These are phyloP conservation scores for Sandelia bainsii DNA, from an alignment of 2,797 vertebrate species.

Conservation along the genomic window DNA sequence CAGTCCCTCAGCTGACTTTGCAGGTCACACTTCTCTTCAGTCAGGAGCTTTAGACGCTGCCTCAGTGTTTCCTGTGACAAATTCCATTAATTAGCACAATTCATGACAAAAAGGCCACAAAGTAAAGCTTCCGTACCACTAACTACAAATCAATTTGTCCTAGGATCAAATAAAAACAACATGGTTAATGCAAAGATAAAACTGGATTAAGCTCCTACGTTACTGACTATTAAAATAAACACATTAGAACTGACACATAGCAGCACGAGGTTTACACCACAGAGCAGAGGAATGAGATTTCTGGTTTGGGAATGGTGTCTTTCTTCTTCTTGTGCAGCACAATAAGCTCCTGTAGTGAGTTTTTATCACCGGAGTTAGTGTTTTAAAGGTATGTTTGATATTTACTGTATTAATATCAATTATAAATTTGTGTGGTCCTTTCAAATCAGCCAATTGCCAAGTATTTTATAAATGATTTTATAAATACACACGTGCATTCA, in stretches of 20 bases:
- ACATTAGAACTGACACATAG: constrained; percentile 10
- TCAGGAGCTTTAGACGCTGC: constrained; percentile 85
- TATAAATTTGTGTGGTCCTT: neutral
- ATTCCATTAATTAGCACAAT: constrained; percentile 31
- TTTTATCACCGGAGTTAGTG: neutral
- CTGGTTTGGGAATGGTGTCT: neutral
- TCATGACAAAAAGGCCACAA: constrained; percentile 1
- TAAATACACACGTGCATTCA: too few relatives aligned
- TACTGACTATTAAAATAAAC: constrained; percentile 34
- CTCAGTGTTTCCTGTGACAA: constrained; percentile 85
- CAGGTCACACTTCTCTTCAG: constrained; percentile 85
- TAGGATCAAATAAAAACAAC: constrained; percentile 29
- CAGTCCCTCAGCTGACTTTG: constrained; percentile 88
- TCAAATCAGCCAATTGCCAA: neutral
- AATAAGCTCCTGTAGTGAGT: neutral
- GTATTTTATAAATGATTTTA: neutral
- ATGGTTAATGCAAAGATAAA: constrained; percentile 19
- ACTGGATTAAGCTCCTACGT: constrained; percentile 44
- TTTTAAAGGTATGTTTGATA: neutral
- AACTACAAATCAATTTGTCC: constrained; percentile 41
- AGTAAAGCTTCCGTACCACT: constrained; percentile 6
- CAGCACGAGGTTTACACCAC: neutral
- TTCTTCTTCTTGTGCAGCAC: constrained; percentile 1
- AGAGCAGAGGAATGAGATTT: constrained; percentile 7
- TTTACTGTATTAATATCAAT: neutral